Evolutionary conservation across 2,888 invertebrate species (phyloP).

Genomic region (Macrophya annulata): DNA sequence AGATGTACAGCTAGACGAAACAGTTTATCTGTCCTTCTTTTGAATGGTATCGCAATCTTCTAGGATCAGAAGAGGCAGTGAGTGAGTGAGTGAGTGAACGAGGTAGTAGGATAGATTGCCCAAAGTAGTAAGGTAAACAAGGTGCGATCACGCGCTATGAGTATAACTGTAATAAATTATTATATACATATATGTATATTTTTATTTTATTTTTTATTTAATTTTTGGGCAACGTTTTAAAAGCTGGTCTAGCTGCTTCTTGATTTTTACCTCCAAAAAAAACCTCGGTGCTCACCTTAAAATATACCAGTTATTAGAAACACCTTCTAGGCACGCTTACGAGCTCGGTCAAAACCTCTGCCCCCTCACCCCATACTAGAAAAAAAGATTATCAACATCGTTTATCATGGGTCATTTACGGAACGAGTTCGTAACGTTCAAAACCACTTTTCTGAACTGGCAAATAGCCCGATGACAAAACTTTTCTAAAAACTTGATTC

Average conservation of each 20-base stretch:
- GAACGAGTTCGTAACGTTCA: slow-evolving; percentile 28
- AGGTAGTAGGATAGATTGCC: slow-evolving; percentile 9
- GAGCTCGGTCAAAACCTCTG: slow-evolving; percentile 38
- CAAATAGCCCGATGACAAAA: no score
- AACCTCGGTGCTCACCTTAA: slow-evolving; percentile 5
- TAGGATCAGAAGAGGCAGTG: slow-evolving; percentile 17
- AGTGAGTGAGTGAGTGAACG: slow-evolving; percentile 21
- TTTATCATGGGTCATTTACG: slow-evolving; percentile 27
- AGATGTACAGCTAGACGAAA: slow-evolving; percentile 49
- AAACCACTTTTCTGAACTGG: neutral
- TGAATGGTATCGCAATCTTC: slow-evolving; percentile 41
- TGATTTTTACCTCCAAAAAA: slow-evolving; percentile 10
- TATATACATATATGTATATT: no score
- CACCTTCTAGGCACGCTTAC: slow-evolving; percentile 50
- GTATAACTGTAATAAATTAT: slow-evolving; percentile 56
- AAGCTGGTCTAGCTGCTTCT: slow-evolving; percentile 43
- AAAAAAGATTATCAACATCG: slow-evolving; percentile 37
- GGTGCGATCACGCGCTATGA: slow-evolving; percentile 52
- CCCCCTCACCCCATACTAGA: neutral
- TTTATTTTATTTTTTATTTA: no score
- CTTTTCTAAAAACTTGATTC: slow-evolving; percentile 12
- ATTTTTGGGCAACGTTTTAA: slow-evolving; percentile 44
- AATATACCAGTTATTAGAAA: slow-evolving; percentile 51
- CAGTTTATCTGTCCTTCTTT: slow-evolving; percentile 33
- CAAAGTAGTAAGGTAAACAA: slow-evolving; percentile 51